Evolutionary conservation across 2,797 vertebrate genomes (phyloP).

Genomic region (Pogoniulus pusillus): DNA sequence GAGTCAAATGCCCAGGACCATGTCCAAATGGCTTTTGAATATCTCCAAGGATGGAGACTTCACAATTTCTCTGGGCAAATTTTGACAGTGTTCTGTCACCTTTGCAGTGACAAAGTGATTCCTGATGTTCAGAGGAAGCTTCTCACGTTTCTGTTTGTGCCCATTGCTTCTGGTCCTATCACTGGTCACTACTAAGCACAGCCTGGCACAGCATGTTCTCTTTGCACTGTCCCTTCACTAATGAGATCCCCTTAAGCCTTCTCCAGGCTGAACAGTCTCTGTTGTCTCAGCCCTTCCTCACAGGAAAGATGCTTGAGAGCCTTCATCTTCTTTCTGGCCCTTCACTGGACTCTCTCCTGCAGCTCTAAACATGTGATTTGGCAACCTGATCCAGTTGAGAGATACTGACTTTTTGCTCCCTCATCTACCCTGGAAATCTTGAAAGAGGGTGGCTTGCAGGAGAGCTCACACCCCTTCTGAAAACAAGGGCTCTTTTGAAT

Average conservation of each 20-base stretch:
- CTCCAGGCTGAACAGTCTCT: neutral
- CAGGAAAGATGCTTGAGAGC: neutral
- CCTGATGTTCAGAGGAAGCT: neutral
- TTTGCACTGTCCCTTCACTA: neutral
- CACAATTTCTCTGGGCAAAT: neutral
- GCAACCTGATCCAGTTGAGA: neutral
- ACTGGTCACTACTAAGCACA: neutral
- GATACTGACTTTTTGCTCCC: neutral
- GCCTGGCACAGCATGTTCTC: neutral
- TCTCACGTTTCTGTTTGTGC: neutral
- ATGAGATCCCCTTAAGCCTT: neutral
- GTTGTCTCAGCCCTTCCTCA: neutral
- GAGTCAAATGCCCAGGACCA: neutral
- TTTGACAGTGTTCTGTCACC: rapidly evolving
- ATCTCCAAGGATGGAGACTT: neutral
- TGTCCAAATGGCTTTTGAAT: neutral
- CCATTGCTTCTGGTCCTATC: neutral
- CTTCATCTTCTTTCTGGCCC: neutral
- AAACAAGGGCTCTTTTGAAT: neutral
- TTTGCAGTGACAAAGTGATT: neutral
- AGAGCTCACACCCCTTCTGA: neutral
- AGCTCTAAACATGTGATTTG: neutral
- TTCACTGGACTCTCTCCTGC: neutral
- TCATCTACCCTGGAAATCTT: neutral
- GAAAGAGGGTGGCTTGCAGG: neutral